phyloP scores from a whole-genome alignment of 2,113 vertebrate species.

The Eretmochelys imbricata region DNA sequence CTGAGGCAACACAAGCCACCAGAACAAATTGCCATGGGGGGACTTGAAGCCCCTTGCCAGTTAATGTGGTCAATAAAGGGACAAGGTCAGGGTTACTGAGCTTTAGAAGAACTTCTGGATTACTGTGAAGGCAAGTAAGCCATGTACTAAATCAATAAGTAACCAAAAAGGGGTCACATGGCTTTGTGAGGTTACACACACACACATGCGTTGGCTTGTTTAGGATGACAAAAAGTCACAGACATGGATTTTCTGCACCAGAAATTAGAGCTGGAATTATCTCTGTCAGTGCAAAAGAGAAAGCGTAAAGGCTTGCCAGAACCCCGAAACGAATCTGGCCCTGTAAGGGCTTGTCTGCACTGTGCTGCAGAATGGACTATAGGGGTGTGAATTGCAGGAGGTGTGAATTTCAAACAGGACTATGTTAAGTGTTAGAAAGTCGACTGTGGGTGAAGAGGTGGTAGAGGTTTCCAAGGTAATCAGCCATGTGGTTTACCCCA shows the following conservation, averaged over 20 bases:
- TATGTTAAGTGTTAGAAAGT: background rate
- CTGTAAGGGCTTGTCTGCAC: background rate
- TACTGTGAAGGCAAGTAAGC: background rate
- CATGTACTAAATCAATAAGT: background rate
- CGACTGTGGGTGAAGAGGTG: background rate
- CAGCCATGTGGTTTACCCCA: background rate
- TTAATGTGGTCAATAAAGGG: background rate
- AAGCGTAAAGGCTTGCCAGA: background rate
- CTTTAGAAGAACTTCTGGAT: background rate
- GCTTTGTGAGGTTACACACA: background rate
- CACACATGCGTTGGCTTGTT: background rate
- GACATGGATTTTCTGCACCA: background rate
- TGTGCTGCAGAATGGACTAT: background rate
- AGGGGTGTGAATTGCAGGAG: too few species aligned
- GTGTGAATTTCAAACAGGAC: background rate
- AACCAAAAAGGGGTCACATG: background rate
- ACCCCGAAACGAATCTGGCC: background rate
- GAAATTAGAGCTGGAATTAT: background rate
- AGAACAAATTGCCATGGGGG: background rate
- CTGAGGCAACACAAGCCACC: background rate
- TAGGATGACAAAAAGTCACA: background rate
- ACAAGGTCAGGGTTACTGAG: background rate
- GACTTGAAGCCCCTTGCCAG: background rate
- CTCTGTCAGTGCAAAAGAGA: background rate
- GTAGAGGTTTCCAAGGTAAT: background rate